Evolutionary conservation across 2,797 vertebrate genomes (phyloP), one percentile per base, ranked within the genome.

Genomic region (Coilia nasus): DNA sequence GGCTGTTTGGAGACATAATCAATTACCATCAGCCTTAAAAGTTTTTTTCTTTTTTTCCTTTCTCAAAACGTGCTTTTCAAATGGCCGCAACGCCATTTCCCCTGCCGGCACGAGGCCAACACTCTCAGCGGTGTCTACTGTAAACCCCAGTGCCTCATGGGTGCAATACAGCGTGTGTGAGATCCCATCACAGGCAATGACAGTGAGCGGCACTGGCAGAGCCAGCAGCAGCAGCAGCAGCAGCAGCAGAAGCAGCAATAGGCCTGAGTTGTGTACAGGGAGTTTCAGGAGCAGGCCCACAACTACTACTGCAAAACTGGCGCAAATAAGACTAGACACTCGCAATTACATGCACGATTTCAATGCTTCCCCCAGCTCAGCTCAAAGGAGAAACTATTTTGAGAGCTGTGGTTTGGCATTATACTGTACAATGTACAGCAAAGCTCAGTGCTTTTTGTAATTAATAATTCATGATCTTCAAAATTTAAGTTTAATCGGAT

Each of bases 1-100:
- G 92, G 94, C 90, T 89, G 91, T 92, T 92, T 88, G 91, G 91
- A 95, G 91, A 92, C 90, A 92, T 93, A 93, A 94, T 96, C 94
- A 95, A 95, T 96, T 95, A 94, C 89, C 88, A 90, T 89, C 91
- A 85, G 90, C 91, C 93, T 93, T 83, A 87, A 91, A 87, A 87
- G 84, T 87, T 84, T 85, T 23, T 83, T 84, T 83, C 23, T 85
- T 83, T 81, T 83, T 82, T 90, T 90, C 82, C 82, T 85, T 23
- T 83, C 86, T 90, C 87, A 88, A 87, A 90, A 92, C 86, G 83
- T 91, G 90, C 90, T 47, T 91, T 91, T 87, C 88, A 90, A 90
- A 90, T 89, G 90, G 90, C 90, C 88, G 85, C 88, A 14, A 31
- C 11, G 64, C 28, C 64, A 71, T 78, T 44, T 31, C 15, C 31